These are phyloP conservation scores for Habrosyne pyritoides DNA, from an alignment of 2,888 invertebrate genomes.

Conservation along the genomic window DNA sequence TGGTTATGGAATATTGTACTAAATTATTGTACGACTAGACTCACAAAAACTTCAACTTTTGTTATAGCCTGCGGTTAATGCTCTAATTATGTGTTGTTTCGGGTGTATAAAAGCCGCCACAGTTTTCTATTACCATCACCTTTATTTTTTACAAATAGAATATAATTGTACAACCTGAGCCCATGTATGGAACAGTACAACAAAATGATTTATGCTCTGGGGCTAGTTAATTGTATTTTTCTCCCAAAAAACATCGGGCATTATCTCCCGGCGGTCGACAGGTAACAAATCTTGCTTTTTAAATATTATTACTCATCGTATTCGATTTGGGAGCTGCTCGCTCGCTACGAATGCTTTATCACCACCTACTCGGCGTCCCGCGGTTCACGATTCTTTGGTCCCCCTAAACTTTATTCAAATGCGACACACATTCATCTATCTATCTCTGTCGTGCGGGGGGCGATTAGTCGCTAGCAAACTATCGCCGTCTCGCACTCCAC, in stretches of 20 bases:
- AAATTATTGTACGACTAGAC: constrained; percentile 1
- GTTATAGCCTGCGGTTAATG: constrained; percentile 41
- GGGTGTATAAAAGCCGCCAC: constrained; percentile 33
- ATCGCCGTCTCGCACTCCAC: constrained; percentile 74
- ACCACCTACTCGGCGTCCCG: constrained; percentile 84
- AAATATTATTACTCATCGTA: constrained; percentile 83
- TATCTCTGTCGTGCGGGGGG: constrained; percentile 63
- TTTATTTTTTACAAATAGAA: constrained; percentile 58
- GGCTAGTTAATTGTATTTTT: constrained; percentile 82
- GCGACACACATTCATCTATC: constrained; percentile 75
- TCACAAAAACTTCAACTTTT: not conserved
- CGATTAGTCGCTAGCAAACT: constrained; percentile 56
- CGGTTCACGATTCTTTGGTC: constrained; percentile 72
- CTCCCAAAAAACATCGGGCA: constrained; percentile 73
- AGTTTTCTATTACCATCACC: constrained; percentile 63
- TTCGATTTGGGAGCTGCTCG: constrained; percentile 78
- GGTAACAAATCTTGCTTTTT: constrained; percentile 83
- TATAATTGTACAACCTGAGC: constrained; percentile 78
- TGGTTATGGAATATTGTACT: constrained; percentile 1
- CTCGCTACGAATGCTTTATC: constrained; percentile 82
- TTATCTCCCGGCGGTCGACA: constrained; percentile 79
- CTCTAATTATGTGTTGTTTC: constrained; percentile 47
- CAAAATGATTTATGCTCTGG: constrained; percentile 72
- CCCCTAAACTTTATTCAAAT: constrained; percentile 83
- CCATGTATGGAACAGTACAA: constrained; percentile 59